phyloP scores from a whole-genome alignment of 2,797 vertebrate genomes.

The Halcyon smyrnensis region DNA sequence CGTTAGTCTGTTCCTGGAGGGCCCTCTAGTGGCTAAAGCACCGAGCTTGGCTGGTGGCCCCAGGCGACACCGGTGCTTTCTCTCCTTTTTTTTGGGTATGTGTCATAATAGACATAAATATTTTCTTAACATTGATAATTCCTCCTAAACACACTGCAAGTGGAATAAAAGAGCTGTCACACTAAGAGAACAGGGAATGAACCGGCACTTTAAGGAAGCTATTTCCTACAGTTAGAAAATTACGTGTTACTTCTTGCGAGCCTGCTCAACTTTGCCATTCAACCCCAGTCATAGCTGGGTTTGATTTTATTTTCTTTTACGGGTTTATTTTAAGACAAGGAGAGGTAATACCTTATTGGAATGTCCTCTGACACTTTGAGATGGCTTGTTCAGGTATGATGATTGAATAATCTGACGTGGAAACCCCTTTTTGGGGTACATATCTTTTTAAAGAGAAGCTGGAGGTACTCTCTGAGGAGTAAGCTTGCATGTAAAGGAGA shows the following conservation, averaged over 20 bases:
- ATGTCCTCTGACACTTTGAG: background rate
- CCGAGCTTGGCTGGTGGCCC: background rate
- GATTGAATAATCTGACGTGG: background rate
- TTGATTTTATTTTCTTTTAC: background rate
- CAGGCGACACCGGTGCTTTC: background rate
- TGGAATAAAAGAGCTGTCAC: background rate
- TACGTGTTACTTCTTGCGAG: background rate
- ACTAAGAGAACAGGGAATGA: background rate
- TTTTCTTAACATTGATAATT: background rate
- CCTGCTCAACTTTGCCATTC: background rate
- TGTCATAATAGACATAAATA: background rate
- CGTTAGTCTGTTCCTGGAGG: slow-evolving; percentile 40
- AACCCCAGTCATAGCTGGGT: background rate
- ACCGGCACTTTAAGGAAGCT: background rate
- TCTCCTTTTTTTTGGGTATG: background rate
- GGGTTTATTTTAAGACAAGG: background rate
- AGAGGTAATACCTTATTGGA: background rate
- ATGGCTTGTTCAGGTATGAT: background rate
- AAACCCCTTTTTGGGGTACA: background rate
- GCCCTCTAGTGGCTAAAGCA: slow-evolving; percentile 65
- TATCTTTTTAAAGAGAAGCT: background rate
- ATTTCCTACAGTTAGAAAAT: background rate
- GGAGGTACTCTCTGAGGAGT: background rate
- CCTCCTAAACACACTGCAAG: background rate
- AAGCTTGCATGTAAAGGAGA: background rate